Evolutionary conservation across 2,888 invertebrate genomes (phyloP).

Genomic region (Orthonychiurus folsomi): DNA sequence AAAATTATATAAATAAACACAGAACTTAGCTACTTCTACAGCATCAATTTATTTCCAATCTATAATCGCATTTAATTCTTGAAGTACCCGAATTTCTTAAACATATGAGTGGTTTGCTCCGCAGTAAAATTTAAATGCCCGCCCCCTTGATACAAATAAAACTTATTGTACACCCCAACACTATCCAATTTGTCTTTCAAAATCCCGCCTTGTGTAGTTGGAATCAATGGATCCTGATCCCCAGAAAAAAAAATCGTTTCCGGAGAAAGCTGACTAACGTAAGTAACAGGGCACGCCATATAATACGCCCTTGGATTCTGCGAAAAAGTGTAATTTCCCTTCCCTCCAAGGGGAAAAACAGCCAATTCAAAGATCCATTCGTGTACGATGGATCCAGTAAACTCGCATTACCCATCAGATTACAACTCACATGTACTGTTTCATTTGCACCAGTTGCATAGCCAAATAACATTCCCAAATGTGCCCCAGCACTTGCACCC

Average conservation of each 20-base stretch:
- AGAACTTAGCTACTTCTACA: too few species aligned
- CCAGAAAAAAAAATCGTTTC: neutral
- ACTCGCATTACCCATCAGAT: neutral
- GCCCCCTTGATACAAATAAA: neutral
- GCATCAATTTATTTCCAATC: too few species aligned
- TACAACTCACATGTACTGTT: neutral
- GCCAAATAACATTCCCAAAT: neutral
- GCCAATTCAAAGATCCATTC: neutral
- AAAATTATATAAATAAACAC: too few species aligned
- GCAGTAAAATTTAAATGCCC: neutral
- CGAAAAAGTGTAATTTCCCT: neutral
- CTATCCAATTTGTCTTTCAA: neutral
- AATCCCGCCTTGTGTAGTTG: neutral
- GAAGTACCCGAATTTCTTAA: neutral
- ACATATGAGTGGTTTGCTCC: neutral
- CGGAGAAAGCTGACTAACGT: neutral
- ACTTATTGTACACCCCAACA: neutral
- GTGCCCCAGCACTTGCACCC: neutral
- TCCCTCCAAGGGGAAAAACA: neutral
- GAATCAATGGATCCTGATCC: neutral
- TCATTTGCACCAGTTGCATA: neutral
- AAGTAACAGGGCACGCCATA: neutral
- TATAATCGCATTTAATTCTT: neutral
- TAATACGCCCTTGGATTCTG: neutral
- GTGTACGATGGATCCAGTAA: neutral